phyloP scores from a whole-genome alignment of 2,888 invertebrate species.

The Anodontia alba region DNA sequence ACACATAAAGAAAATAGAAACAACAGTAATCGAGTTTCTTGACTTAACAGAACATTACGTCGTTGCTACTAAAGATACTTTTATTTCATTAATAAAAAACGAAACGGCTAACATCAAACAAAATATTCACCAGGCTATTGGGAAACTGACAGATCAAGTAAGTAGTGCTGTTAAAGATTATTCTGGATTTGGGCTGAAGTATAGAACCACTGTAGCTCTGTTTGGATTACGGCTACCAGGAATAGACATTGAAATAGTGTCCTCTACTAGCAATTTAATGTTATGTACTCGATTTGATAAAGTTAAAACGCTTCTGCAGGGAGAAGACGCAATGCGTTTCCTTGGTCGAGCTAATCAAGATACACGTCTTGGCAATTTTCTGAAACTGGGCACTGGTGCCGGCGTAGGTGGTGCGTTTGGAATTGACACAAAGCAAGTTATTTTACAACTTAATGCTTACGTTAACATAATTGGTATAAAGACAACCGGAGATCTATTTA shows the following conservation, averaged over 20 bases:
- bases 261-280: conserved; percentile 26
- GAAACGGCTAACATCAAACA: conserved; percentile 19
- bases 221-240: conserved; percentile 18
- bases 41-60: conserved; percentile 27
- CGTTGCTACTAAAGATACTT: conserved; percentile 14
- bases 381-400: conserved; percentile 11
- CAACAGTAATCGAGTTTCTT: not conserved
- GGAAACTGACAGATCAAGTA: conserved; percentile 18
- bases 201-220: not conserved
- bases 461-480: conserved; percentile 39
- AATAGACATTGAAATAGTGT: conserved; percentile 51
- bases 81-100: not conserved
- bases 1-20: conserved; percentile 7
- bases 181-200: conserved; percentile 46
- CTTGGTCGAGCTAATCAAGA: conserved; percentile 10
- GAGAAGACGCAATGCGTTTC: conserved; percentile 36
- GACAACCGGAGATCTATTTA: conserved; percentile 40
- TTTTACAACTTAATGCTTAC: conserved; percentile 38
- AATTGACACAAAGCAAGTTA: conserved; percentile 4
- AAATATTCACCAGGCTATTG: conserved; percentile 7
- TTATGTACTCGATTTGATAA: conserved; percentile 43
- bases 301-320: conserved; percentile 38
- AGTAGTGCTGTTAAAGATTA: not conserved
- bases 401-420: conserved; percentile 33
- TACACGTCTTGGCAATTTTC: conserved; percentile 21